These are phyloP conservation scores for Himantopus leucocephalus DNA, from an alignment of 2,113 vertebrate genomes.

Conservation along the genomic window DNA sequence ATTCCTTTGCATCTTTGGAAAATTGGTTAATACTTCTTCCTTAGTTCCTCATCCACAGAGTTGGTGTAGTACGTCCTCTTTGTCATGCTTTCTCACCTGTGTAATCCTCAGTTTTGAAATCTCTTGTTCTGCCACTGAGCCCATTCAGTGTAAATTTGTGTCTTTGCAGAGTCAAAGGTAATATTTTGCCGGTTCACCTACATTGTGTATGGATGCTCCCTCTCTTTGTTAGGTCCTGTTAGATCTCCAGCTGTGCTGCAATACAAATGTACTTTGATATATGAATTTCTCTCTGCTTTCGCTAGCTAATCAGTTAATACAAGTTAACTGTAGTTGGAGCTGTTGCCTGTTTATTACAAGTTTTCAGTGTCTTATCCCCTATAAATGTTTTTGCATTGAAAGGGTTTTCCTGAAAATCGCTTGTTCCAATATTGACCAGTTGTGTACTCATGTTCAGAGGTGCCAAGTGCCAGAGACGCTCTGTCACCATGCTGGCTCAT, in stretches of 20 bases:
- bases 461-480: neutral
- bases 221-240: neutral
- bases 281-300: neutral
- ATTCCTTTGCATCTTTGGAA: neutral
- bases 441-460: neutral
- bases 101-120: neutral
- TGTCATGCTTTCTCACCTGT: neutral
- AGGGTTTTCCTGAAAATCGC: neutral
- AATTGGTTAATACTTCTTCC: neutral
- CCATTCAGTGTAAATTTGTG: neutral
- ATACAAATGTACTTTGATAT: accelerated
- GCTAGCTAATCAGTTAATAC: neutral
- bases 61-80: neutral
- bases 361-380: neutral
- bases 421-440: neutral
- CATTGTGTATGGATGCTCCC: neutral
- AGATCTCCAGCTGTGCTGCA: neutral
- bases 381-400: neutral
- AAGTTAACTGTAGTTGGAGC: neutral
- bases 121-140: neutral
- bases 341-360: neutral
- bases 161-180: neutral
- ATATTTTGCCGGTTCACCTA: neutral
- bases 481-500: neutral
- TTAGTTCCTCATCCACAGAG: neutral